phyloP scores from a whole-genome alignment of 2,888 invertebrate genomes.

The Epinotia ramella region DNA sequence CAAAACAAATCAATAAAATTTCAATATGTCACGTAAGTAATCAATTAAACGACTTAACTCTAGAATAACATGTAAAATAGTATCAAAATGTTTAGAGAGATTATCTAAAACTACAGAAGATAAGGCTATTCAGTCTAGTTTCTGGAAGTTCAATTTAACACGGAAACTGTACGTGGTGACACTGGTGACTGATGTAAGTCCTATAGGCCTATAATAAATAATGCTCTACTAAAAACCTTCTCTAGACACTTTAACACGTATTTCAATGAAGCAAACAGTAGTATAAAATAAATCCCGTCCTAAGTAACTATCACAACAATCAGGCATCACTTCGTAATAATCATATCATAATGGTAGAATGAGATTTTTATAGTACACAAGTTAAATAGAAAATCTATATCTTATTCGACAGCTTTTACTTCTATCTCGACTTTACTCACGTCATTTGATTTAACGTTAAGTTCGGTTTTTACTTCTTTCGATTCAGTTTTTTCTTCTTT shows the following conservation, averaged over 20 bases:
- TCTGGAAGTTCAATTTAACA: constrained; percentile 38
- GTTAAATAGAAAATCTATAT: constrained; percentile 23
- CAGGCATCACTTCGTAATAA: constrained; percentile 51
- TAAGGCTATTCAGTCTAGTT: constrained; percentile 43
- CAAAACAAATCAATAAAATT: constrained; percentile 34
- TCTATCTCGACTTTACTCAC: constrained; percentile 25
- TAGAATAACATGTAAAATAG: constrained; percentile 23
- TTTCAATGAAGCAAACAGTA: constrained; percentile 19
- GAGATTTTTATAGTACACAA: constrained; percentile 40
- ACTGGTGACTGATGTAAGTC: constrained; percentile 25
- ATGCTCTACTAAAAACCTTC: constrained; percentile 27
- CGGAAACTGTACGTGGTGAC: constrained; percentile 32
- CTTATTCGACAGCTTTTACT: constrained; percentile 30
- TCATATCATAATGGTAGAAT: constrained; percentile 46
- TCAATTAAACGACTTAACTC: constrained; percentile 33
- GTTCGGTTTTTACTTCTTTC: constrained; percentile 13
- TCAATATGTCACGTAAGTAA: constrained; percentile 21
- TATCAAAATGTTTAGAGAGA: constrained; percentile 42
- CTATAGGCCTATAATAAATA: constrained; percentile 34
- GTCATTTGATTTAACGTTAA: constrained; percentile 16
- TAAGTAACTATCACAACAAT: constrained; percentile 53
- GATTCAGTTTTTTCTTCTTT: background rate
- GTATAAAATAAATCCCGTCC: constrained; percentile 35
- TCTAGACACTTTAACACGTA: constrained; percentile 39
- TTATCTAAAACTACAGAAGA: constrained; percentile 39